Conservation (phyloP, 2,888 invertebrate species). For the Rambutsinella grinnellia region DNA sequence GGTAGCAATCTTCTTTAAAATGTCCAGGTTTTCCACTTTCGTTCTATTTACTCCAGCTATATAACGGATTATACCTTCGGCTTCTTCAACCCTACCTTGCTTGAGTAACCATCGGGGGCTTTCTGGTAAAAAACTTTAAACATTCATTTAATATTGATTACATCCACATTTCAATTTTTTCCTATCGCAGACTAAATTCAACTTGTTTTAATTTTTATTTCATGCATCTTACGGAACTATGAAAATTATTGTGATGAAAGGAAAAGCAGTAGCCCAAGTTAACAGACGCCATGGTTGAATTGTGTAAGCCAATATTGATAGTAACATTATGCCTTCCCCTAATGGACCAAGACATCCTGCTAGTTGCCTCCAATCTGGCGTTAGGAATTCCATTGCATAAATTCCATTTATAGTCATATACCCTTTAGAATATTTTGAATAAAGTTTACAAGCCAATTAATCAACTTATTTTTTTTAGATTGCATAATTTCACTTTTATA, state of each 20-base stretch:
- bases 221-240: constrained; percentile 55
- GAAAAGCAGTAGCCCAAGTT: constrained; percentile 53
- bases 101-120: constrained; percentile 62
- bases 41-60: constrained; percentile 62
- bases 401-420: constrained; percentile 58
- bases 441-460: too few species aligned
- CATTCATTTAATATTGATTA: constrained; percentile 10
- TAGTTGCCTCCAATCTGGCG: constrained; percentile 60
- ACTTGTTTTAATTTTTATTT: background rate
- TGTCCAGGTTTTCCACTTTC: constrained; percentile 24
- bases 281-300: constrained; percentile 62
- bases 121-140: constrained; percentile 60
- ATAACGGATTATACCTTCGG: constrained; percentile 54
- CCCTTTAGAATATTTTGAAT: constrained; percentile 32
- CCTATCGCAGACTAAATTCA: background rate
- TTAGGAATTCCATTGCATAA: constrained; percentile 64
- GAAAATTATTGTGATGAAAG: constrained; percentile 57
- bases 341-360: constrained; percentile 60
- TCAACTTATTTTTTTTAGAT: background rate
- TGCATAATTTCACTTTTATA: background rate
- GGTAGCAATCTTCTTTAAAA: constrained; percentile 50
- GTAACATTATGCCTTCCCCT: constrained; percentile 61
- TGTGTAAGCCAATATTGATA: constrained; percentile 58
- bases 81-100: constrained; percentile 54
- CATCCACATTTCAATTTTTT: background rate